Evolutionary conservation across 2,797 vertebrate genomes (phyloP), one percentile per base, ranked within the genome.

Genomic region (Iguana delicatissima): DNA sequence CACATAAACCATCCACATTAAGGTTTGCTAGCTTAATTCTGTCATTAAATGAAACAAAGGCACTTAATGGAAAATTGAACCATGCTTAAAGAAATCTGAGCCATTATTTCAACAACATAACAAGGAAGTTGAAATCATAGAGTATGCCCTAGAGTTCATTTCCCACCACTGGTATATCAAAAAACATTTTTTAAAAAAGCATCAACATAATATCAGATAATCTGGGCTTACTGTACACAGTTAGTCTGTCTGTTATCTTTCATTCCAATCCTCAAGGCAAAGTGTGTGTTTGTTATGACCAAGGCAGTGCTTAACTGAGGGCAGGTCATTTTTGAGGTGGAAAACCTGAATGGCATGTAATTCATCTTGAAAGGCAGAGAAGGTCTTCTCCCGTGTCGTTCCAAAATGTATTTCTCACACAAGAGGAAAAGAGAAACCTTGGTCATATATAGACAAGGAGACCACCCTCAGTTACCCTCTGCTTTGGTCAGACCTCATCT

Each of bases 1-100:
- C 89, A 42, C 1, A 0, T 88, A 57, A 89, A 89, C 10, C 42
- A 93, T 88, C 80, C 89, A 57, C 86, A 89, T 88, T 88, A 89
- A 26, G 35, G 13, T 5, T 90, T 87, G 87, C 38, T 81, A 64
- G 80, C 83, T 83, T 74, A 83, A 83, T 83, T 73, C 26, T 89
- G 67, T 46, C 52, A 89, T n/a, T 81, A 82, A 74, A 29, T 55
- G 42, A 26, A 74, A n/a, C 67, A 89, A 89, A 89, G 16, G 6
- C 80, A 74, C 38, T 89, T 74, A 89, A 57, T 83, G 69, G 80
- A 81, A 83, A 89, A 83, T 64, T 72, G 13, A 89, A 84, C 55
- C 69, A 89, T 26, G 22, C 67, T 89, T 76, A 89, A 76, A 26
- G 38, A 55, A 89, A 84, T 26, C 64, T 22, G 42, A 76, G 80